phyloP scores from a whole-genome alignment of 2,113 vertebrate genomes.

The Heptranchias perlo region DNA sequence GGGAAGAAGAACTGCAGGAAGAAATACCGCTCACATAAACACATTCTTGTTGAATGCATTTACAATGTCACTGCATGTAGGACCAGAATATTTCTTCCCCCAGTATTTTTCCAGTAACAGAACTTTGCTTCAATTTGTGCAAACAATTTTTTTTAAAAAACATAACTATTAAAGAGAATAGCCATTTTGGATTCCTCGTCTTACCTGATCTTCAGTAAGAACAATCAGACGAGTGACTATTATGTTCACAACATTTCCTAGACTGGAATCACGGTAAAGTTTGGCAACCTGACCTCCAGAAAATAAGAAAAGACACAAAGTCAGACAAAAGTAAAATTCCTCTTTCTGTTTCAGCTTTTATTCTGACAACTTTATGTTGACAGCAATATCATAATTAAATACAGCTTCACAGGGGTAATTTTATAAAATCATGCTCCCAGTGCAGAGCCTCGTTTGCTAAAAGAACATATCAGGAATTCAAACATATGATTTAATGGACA shows the following conservation, averaged over 20 bases:
- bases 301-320: slow-evolving; percentile 99
- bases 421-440: neutral
- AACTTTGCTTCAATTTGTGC: slow-evolving; percentile 9
- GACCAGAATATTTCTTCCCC: neutral
- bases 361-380: neutral
- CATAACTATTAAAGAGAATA: neutral
- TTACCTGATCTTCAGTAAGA: slow-evolving; percentile 97
- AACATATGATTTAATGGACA: neutral
- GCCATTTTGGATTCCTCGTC: slow-evolving; percentile 42
- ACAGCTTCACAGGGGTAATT: neutral
- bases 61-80: neutral
- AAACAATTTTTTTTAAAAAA: slow-evolving; percentile 36
- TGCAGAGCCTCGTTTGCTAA: neutral
- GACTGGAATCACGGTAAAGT: slow-evolving; percentile 99
- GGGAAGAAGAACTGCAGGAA: neutral
- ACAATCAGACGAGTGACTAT: slow-evolving; percentile 95
- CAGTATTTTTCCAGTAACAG: neutral
- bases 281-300: slow-evolving; percentile 99
- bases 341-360: neutral
- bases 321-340: slow-evolving; percentile 77
- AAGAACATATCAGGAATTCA: neutral
- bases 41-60: slow-evolving; percentile 25
- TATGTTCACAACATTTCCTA: slow-evolving; percentile 99
- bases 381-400: neutral
- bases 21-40: neutral